Conservation (phyloP, 2,113 vertebrate species). For the Phasianus colchicus region DNA sequence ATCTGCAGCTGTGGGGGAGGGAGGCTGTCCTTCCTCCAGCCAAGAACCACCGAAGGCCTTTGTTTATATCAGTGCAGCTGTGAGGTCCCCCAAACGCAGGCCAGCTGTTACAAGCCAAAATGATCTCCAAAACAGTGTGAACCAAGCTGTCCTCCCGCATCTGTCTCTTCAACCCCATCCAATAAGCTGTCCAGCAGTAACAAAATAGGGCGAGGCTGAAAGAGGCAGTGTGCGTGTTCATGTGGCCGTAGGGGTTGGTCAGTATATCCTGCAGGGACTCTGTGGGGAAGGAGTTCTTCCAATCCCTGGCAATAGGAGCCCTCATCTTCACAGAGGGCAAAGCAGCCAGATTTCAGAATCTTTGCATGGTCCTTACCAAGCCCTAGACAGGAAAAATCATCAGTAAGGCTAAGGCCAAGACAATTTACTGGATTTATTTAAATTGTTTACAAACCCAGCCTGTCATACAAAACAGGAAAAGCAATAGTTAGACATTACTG, state of each 20-base stretch:
- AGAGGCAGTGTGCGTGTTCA: not conserved
- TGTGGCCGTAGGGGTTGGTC: rapidly evolving
- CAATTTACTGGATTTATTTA: not conserved
- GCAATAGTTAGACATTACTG: not conserved
- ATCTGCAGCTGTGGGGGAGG: not conserved
- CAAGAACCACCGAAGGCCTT: not conserved
- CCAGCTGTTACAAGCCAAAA: conserved; percentile 31
- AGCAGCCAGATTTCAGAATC: not conserved
- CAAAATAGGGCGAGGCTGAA: not conserved
- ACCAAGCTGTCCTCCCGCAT: not conserved
- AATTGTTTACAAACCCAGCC: not conserved
- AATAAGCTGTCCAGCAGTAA: not conserved
- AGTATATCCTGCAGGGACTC: rapidly evolving
- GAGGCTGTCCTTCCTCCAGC: not conserved
- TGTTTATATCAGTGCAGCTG: conserved; percentile 45
- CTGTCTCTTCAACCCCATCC: not conserved
- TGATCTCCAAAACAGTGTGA: conserved; percentile 10
- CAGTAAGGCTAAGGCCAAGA: not conserved
- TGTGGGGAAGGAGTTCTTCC: not conserved
- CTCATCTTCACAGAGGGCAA: not conserved
- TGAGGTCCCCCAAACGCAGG: conserved; percentile 3
- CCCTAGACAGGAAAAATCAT: not conserved
- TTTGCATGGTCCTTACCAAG: not conserved
- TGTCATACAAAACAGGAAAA: not conserved
- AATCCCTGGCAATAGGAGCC: not conserved